These are phyloP conservation scores for Mastomys coucha DNA, from an alignment of 2,113 vertebrate genomes.

Conservation along the genomic window DNA sequence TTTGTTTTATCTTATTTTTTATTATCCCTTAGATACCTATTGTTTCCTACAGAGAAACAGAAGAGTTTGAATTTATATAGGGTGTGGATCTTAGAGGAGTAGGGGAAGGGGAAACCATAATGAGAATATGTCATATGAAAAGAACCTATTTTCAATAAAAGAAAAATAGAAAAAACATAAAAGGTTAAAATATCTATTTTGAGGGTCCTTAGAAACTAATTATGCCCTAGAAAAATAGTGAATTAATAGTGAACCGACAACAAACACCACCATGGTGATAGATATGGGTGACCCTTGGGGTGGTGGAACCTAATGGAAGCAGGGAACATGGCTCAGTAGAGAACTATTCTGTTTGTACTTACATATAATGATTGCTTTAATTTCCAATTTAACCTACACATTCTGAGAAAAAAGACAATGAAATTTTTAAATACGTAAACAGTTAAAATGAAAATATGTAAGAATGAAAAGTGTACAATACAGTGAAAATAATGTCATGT, in stretches of 20 bases:
- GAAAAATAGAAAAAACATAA: not conserved
- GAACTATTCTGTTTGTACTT: not conserved
- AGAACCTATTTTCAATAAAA: not conserved
- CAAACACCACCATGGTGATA: not conserved
- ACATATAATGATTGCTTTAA: not conserved
- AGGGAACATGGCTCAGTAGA: not conserved
- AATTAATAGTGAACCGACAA: not conserved
- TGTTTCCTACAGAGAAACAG: not conserved
- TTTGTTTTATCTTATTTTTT: not conserved
- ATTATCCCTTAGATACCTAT: not conserved
- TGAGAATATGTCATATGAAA: not conserved
- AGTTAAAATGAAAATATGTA: not conserved
- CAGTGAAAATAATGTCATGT: not conserved
- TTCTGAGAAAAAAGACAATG: not conserved
- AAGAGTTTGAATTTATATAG: not conserved
- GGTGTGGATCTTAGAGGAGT: not conserved
- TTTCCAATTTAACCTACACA: not conserved
- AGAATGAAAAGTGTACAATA: not conserved
- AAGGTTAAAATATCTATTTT: not conserved
- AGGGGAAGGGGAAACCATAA: not conserved
- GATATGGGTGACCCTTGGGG: not conserved
- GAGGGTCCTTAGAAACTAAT: not conserved
- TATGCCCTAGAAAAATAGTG: not conserved
- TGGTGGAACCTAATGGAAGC: not conserved
- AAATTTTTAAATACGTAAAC: not conserved